Conservation (phyloP, 2,888 invertebrate species). For the Rotaria macrura region DNA sequence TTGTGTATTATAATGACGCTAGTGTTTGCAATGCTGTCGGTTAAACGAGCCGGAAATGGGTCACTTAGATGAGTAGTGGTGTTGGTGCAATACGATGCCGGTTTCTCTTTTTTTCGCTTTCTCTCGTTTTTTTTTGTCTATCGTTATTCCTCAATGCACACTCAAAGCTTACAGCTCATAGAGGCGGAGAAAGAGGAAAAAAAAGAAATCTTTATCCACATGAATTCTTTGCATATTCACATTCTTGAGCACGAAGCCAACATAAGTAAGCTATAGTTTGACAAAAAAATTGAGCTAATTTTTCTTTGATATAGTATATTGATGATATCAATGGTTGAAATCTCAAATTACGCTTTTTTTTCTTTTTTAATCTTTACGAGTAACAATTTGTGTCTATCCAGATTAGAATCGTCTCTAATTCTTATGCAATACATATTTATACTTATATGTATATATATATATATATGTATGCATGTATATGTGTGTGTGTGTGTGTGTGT, state of each 20-base stretch:
- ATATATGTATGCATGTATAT: no score
- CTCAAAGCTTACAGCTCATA: not conserved
- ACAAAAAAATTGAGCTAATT: not conserved
- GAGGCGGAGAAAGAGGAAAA: not conserved
- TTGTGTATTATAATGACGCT: not conserved
- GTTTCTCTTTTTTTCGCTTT: not conserved
- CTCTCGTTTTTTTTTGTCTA: not conserved
- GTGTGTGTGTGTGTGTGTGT: not conserved
- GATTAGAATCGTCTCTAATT: not conserved
- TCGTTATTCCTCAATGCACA: not conserved
- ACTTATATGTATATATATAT: no score
- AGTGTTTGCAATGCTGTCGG: not conserved
- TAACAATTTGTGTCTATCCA: not conserved
- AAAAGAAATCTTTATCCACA: not conserved
- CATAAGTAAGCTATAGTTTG: not conserved
- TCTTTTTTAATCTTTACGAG: not conserved
- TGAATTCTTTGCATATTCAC: not conserved
- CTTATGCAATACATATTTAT: not conserved
- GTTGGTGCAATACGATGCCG: not conserved
- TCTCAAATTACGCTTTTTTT: not conserved
- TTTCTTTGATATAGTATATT: not conserved
- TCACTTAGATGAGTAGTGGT: not conserved
- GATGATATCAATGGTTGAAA: not conserved
- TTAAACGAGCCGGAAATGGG: not conserved
- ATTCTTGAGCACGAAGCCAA: not conserved